Evolutionary conservation across 2,797 vertebrate genomes (phyloP).

Genomic region (Dipus sagitta): DNA sequence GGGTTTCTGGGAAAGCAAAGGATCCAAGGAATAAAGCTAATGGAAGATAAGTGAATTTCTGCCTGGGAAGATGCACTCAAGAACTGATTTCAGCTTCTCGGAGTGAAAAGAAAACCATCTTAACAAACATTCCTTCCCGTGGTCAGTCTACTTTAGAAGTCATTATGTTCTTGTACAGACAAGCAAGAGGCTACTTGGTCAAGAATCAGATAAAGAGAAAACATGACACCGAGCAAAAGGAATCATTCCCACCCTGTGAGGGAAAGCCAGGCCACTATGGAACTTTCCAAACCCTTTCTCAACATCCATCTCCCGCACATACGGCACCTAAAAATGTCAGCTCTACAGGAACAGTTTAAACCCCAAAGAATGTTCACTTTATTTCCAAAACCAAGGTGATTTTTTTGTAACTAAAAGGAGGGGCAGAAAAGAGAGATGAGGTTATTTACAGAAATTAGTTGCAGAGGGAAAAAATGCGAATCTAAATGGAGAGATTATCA

Average conservation of each 20-base stretch:
- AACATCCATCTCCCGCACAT: background rate
- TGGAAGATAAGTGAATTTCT: constrained; percentile 48
- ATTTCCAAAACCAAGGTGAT: constrained; percentile 70
- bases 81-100: constrained; percentile 31
- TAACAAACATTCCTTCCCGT: constrained; percentile 38
- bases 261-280: background rate
- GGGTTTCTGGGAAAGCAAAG: constrained; percentile 49
- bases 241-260: background rate
- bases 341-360: constrained; percentile 15
- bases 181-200: background rate
- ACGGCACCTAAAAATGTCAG: constrained; percentile 31
- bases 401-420: constrained; percentile 67
- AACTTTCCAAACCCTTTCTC: constrained; percentile 12
- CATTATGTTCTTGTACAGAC: background rate
- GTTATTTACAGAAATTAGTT: constrained; percentile 84
- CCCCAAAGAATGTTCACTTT: constrained; percentile 51
- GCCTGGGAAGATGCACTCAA: background rate
- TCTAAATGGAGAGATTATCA: constrained; percentile 87
- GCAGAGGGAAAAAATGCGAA: constrained; percentile 41
- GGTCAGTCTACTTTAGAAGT: constrained; percentile 33
- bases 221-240: background rate
- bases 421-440: constrained; percentile 72
- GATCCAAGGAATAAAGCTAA: constrained; percentile 18
- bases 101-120: constrained; percentile 51
- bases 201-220: constrained; percentile 24